These are phyloP conservation scores for Brachypteracias leptosomus DNA, from an alignment of 2,113 vertebrate species.

Conservation along the genomic window DNA sequence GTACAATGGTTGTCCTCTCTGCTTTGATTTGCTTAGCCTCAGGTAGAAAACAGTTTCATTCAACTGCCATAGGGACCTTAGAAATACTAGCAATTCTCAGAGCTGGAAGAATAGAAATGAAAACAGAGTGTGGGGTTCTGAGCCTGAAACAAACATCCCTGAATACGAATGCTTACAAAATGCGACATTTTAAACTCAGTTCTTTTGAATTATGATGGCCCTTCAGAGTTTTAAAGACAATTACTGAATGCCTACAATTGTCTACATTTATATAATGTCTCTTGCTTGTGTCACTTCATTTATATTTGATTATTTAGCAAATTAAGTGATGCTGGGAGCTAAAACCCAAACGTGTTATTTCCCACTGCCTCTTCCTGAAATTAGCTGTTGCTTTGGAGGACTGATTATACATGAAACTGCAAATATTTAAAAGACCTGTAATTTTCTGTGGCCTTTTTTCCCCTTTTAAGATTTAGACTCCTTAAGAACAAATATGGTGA, in stretches of 20 bases:
- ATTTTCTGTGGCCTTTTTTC: background rate
- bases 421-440: background rate
- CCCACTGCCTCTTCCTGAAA: background rate
- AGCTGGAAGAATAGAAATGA: background rate
- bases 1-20: background rate
- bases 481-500: background rate
- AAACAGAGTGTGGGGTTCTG: background rate
- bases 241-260: fast-evolving
- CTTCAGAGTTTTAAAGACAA: background rate
- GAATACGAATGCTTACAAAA: background rate
- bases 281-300: background rate
- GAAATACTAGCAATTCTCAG: background rate
- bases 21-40: background rate
- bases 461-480: background rate
- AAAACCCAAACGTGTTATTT: background rate
- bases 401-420: background rate
- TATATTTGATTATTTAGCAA: background rate
- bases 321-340: background rate
- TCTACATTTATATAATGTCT: background rate
- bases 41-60: background rate
- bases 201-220: background rate
- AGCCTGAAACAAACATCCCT: background rate
- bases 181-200: background rate
- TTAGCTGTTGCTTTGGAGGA: background rate
- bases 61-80: background rate